phyloP scores from a whole-genome alignment of 2,797 vertebrate genomes.

The Pantherophis alleghaniensis region DNA sequence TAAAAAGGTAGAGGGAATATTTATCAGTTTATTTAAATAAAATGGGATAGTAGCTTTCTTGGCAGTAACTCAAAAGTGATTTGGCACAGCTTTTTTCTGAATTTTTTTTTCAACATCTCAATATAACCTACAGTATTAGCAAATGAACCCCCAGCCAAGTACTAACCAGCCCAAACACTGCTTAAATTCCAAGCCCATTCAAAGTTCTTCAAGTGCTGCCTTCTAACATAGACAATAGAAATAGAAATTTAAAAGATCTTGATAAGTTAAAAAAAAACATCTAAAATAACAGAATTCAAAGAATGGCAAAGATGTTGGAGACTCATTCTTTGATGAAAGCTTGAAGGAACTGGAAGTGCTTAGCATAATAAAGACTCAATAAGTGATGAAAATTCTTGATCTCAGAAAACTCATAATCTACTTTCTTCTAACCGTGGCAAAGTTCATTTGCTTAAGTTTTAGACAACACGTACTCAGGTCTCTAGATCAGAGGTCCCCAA shows the following conservation, averaged over 20 bases:
- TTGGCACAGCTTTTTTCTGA: neutral
- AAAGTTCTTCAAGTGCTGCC: neutral
- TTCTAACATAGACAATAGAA: neutral
- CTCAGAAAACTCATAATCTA: neutral
- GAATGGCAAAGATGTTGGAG: neutral
- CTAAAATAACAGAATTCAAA: neutral
- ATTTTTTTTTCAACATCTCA: neutral
- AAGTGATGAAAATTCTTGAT: neutral
- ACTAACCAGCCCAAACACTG: neutral
- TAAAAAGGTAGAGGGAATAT: neutral
- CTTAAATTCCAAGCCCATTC: neutral
- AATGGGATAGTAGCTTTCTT: neutral
- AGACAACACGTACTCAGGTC: neutral
- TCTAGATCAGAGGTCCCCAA: neutral
- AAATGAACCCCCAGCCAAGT: neutral
- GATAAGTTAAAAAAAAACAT: neutral
- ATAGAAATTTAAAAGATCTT: neutral
- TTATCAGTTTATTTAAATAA: neutral
- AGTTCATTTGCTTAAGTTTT: neutral
- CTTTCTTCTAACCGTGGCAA: neutral
- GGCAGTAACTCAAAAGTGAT: neutral
- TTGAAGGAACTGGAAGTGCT: neutral
- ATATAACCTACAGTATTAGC: neutral
- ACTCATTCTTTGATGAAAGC: neutral
- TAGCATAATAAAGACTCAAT: neutral